Base-by-base conservation (phyloP, 1,140 invertebrate species). In the Tenebrio molitor region DNA sequence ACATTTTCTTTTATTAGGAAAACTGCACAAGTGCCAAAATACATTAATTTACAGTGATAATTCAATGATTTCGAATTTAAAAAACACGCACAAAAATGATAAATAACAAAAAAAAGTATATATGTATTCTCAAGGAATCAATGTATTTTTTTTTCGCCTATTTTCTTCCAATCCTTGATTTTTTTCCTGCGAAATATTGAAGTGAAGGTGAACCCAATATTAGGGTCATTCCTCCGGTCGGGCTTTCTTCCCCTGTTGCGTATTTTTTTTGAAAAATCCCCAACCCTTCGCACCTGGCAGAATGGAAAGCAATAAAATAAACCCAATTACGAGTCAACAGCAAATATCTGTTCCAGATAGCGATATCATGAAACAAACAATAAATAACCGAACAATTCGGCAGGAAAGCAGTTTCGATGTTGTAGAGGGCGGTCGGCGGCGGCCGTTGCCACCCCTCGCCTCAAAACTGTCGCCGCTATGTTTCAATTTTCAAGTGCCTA, bases 281-380 rank as follows among this genome's bases (percentile, higher is more conserved):
- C 25, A 8, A 29, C 25, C 8, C 8, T 29, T 29, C 25, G 25
- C 50, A 58, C 50, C 50, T 58, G 50, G 12, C 19, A 17, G 14
- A 17, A 50, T 58, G 50, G 23, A 58, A 29, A 29, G 50, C 50
- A 58, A 58, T 58, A 58, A 58, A 58, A 58, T 58, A 58, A 58
- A 15, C 36, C n/a, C 50, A 58, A 58, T 58, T 58, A 58, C 50
- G 50, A 58, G 50, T 58, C 50, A 58, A 58, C 50, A 58, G 50
- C 50, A 29, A 58, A 58, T 58, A 58, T 58, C 50, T 58, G 50
- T 58, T 58, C 50, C 50, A 58, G 50, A 58, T 58, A 58, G 50
- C 50, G 50, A 14, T 58, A 58, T 58, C 50, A 58, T 29, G 50
- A 58, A 58, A 25, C 50, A 58, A 58, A 58, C 50, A 58, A 58